Evolutionary conservation across 2,797 vertebrate species (phyloP).

Genomic region (Setipinna tenuifilis): DNA sequence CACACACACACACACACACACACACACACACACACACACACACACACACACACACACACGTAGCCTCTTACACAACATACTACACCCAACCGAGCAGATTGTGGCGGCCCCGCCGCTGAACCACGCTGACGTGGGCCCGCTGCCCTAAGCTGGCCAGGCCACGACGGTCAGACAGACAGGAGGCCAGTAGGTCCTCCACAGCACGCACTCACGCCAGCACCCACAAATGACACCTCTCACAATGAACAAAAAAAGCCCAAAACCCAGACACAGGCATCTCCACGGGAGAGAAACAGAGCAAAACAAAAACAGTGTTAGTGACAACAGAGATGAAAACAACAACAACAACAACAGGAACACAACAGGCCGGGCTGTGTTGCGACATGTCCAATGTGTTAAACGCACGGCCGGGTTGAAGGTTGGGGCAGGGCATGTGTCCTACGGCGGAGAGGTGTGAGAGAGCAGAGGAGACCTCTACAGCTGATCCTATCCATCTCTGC

Average conservation of each 20-base stretch:
- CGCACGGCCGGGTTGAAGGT: neutral
- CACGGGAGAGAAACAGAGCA: neutral
- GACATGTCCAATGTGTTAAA: neutral
- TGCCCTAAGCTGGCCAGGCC: neutral
- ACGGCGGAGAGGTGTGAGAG: neutral
- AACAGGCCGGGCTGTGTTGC: neutral
- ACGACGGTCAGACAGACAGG: neutral
- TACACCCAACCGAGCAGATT: neutral
- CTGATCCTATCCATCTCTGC: neutral
- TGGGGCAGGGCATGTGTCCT: neutral
- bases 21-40: too few species aligned
- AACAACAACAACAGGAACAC: neutral
- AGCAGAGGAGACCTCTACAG: neutral
- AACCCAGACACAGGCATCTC: neutral
- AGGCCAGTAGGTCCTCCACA: neutral
- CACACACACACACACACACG: too few species aligned
- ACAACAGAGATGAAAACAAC: neutral
- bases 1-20: too few species aligned
- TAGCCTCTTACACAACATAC: too few species aligned
- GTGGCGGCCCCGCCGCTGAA: neutral
- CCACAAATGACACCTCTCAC: neutral
- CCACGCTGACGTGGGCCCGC: neutral
- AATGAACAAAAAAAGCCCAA: neutral
- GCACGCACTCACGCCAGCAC: neutral
- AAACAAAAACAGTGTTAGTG: neutral